phyloP scores from a whole-genome alignment of 2,797 vertebrate species.

The Syndactyla subalaris region DNA sequence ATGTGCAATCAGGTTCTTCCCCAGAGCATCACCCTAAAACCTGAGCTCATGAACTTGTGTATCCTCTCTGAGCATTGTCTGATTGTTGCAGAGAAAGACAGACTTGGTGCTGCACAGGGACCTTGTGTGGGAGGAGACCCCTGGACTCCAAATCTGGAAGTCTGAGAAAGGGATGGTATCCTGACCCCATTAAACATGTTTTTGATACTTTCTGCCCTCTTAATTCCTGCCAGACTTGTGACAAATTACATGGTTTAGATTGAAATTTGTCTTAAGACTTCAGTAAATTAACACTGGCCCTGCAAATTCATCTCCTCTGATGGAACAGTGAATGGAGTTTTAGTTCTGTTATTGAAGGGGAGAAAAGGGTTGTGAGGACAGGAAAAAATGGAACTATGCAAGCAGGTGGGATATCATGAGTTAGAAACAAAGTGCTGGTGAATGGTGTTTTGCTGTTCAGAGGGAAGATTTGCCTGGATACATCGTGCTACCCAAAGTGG shows the following conservation, averaged over 20 bases:
- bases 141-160: not conserved
- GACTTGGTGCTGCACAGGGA: accelerated
- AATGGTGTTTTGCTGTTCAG: not conserved
- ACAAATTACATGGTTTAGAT: not conserved
- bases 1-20: not conserved
- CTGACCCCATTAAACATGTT: not conserved
- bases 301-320: not conserved
- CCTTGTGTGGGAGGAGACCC: not conserved
- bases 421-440: not conserved
- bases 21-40: not conserved
- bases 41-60: not conserved
- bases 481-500: not conserved
- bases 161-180: not conserved
- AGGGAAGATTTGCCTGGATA: not conserved
- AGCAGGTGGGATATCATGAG: not conserved
- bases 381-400: not conserved
- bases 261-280: not conserved
- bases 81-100: not conserved
- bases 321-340: not conserved
- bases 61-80: not conserved
- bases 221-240: not conserved
- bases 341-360: not conserved
- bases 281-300: not conserved
- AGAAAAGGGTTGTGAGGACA: not conserved
- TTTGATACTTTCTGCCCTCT: not conserved